Conservation (phyloP, 2,797 vertebrate species). For the Rhyacichthys aspro region DNA sequence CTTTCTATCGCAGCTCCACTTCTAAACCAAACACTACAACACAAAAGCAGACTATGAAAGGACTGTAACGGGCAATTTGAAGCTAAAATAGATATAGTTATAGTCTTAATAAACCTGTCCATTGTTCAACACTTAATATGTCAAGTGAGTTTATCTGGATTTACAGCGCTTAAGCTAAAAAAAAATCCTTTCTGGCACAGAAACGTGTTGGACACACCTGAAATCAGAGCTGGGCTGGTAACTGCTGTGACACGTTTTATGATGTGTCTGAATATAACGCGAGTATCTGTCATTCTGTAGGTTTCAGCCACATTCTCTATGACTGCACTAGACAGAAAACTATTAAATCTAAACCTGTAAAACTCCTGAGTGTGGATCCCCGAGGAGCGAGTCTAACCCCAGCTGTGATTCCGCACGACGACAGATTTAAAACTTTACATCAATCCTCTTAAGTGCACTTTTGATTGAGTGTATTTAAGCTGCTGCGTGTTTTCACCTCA, state of each 20-base stretch:
- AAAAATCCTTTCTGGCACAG: no score
- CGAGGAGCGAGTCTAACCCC: conserved; percentile 16
- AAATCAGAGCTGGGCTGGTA: conserved; percentile 1
- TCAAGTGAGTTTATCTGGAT: no score
- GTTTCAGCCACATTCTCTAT: conserved; percentile 18
- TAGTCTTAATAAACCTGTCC: no score
- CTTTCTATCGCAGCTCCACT: no score
- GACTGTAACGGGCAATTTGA: no score
- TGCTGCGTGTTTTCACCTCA: conserved; percentile 7
- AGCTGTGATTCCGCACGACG: conserved; percentile 23
- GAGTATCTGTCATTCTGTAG: conserved; percentile 16
- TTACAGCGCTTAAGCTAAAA: no score
- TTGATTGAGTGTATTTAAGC: conserved; percentile 16
- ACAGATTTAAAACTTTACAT: conserved; percentile 39
- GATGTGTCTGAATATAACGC: conserved; percentile 17
- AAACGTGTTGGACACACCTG: conserved; percentile 2
- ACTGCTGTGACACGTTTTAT: conserved; percentile 28
- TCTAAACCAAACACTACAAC: no score
- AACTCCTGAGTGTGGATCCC: conserved; percentile 35
- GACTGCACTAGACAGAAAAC: conserved; percentile 25
- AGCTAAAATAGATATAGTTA: no score
- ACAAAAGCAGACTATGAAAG: no score
- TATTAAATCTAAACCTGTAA: conserved; percentile 11
- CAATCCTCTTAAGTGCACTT: conserved; percentile 13
- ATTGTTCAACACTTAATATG: no score